Conservation (phyloP, 2,888 invertebrate species). For the Rhamnusium bicolor region DNA sequence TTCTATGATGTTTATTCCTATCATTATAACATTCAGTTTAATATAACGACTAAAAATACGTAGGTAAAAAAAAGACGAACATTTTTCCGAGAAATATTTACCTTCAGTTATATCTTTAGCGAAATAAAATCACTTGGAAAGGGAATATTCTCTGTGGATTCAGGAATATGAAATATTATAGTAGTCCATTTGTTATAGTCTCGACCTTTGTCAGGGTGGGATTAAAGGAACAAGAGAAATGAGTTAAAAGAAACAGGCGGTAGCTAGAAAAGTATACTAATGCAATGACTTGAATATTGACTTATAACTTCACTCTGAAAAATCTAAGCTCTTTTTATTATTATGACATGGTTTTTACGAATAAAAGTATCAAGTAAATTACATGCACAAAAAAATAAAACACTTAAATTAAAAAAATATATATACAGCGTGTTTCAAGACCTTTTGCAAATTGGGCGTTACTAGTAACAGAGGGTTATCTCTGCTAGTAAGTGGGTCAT, state of each 20-base stretch:
- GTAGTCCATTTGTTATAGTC: slow-evolving; percentile 34
- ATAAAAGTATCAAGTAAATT: no score
- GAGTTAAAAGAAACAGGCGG: slow-evolving; percentile 31
- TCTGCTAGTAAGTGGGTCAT: no score
- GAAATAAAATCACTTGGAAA: slow-evolving; percentile 25
- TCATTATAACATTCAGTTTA: no score
- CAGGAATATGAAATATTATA: slow-evolving; percentile 36
- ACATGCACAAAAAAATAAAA: no score
- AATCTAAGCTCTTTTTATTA: neutral
- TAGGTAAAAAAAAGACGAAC: neutral
- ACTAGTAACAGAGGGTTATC: no score
- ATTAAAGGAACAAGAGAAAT: slow-evolving; percentile 31
- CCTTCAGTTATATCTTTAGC: slow-evolving; percentile 28
- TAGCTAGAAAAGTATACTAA: slow-evolving; percentile 4
- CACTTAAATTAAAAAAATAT: no score
- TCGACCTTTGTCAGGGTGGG: slow-evolving; percentile 28
- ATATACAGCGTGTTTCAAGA: no score
- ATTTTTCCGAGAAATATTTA: neutral
- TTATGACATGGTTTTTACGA: no score
- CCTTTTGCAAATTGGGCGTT: no score
- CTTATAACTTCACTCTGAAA: neutral
- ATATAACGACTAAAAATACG: no score
- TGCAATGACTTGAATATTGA: slow-evolving; percentile 15
- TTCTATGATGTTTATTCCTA: no score
- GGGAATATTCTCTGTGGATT: slow-evolving; percentile 28